Evolutionary conservation across 2,888 invertebrate species (phyloP), one percentile per base, ranked within the genome.

Genomic region (Ommatoiulus sabulosus): DNA sequence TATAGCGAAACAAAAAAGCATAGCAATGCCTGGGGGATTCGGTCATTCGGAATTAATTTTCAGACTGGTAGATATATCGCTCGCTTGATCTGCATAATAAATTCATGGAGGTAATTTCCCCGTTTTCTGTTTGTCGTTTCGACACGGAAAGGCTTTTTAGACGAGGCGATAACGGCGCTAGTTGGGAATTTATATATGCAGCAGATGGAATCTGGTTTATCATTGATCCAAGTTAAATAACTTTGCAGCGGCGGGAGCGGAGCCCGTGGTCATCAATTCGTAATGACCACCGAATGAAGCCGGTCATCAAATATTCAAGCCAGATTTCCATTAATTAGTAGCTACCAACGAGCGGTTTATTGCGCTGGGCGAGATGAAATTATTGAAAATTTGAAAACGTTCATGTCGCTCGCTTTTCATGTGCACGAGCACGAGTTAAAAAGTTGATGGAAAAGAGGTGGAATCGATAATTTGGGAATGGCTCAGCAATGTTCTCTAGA

Each of bases 271-370:
- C 63, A n/a, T 63, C 63, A 63, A n/a, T 63, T 63, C 63, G 20
- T 63, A n/a, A 63, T 63, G 63, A n/a, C n/a, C 63, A 63, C 63
- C 4, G 46, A 5, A 46, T 7, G 5, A 8, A 20, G 7, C 63
- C 12, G 17, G 63, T 17, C 63, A n/a, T 63, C 63, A 63, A 63
- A n/a, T 63, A 63, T 63, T 63, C 63, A n/a, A 3, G 20, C 5
- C n/a, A 63, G 63, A 63, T 63, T 63, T 63, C 63, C 63, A 63
- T 63, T 63, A 63, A 63, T 63, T 63, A 63, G 63, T 12, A 63
- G 63, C 4, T 12, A n/a, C 6, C 63, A 63, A 63, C 63, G 4
- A 63, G 63, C 63, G 63, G 63, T n/a, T 63, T 63, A n/a, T 63
- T 63, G 20, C 63, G 4, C n/a, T 12, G 20, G 17, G 63, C 17